phyloP scores from a whole-genome alignment of 1,140 invertebrate genomes.

The Drosophila pachea region DNA sequence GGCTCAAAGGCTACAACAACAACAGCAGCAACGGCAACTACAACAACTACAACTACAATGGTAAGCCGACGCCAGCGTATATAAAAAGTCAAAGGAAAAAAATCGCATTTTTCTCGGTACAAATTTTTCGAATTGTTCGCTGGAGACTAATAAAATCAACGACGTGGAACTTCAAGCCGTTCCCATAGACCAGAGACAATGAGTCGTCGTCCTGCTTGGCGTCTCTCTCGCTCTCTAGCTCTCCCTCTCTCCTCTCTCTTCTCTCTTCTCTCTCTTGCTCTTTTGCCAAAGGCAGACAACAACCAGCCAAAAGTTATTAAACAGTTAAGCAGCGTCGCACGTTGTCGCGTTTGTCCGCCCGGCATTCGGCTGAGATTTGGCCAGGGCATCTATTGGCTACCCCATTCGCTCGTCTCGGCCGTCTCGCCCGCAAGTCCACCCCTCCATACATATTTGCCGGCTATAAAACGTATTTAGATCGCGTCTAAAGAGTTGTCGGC shows the following conservation, averaged over 20 bases:
- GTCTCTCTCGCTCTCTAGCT: background rate
- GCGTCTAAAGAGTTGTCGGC: constrained; percentile 49
- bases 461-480: constrained; percentile 50
- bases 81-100: constrained; percentile 33
- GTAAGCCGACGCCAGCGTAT: constrained; percentile 24
- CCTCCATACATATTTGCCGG: constrained; percentile 10
- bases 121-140: constrained; percentile 79
- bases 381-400: constrained; percentile 11
- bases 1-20: constrained; percentile 58
- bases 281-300: constrained; percentile 33
- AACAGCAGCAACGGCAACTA: constrained; percentile 45
- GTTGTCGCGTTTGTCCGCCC: constrained; percentile 63
- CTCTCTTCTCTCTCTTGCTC: background rate
- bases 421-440: too few relatives aligned
- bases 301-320: constrained; percentile 69
- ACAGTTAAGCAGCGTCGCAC: constrained; percentile 74
- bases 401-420: background rate
- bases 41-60: constrained; percentile 40
- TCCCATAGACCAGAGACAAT: constrained; percentile 75
- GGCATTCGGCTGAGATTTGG: constrained; percentile 56
- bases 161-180: constrained; percentile 78
- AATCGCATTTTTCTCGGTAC: constrained; percentile 65
- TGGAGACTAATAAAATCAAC: constrained; percentile 79
- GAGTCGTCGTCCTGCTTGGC: constrained; percentile 48
- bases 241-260: too few relatives aligned